Conservation (phyloP, 2,113 vertebrate genomes). For the Crotophaga sulcirostris region DNA sequence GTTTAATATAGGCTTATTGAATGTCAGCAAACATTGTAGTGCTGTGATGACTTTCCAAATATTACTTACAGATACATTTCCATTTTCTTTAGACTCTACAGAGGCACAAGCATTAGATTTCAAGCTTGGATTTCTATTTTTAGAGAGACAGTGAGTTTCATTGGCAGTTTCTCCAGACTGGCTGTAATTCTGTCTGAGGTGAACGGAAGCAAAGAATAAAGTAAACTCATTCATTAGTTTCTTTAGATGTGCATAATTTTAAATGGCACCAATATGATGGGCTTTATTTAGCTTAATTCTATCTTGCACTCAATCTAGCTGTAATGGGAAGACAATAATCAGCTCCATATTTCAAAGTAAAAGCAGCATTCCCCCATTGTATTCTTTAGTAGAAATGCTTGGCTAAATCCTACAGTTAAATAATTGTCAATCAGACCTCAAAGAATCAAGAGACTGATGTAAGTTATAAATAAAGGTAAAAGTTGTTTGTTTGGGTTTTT, state of each 20-base stretch:
- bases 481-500: not conserved
- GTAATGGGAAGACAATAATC: not conserved
- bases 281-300: not conserved
- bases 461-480: not conserved
- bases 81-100: not conserved
- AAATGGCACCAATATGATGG: not conserved
- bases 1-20: not conserved
- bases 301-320: not conserved
- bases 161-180: not conserved
- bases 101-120: not conserved
- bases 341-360: not conserved
- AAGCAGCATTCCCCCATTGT: not conserved
- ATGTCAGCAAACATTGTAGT: not conserved
- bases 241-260: rapidly evolving
- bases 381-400: not conserved
- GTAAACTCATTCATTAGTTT: not conserved
- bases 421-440: not conserved
- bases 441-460: not conserved
- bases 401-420: not conserved
- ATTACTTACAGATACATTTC: not conserved
- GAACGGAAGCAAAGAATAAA: not conserved
- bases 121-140: not conserved
- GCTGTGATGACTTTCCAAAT: not conserved
- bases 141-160: not conserved
- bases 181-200: not conserved